Conservation (phyloP, 2,113 vertebrate species). For the Canis aureus region DNA sequence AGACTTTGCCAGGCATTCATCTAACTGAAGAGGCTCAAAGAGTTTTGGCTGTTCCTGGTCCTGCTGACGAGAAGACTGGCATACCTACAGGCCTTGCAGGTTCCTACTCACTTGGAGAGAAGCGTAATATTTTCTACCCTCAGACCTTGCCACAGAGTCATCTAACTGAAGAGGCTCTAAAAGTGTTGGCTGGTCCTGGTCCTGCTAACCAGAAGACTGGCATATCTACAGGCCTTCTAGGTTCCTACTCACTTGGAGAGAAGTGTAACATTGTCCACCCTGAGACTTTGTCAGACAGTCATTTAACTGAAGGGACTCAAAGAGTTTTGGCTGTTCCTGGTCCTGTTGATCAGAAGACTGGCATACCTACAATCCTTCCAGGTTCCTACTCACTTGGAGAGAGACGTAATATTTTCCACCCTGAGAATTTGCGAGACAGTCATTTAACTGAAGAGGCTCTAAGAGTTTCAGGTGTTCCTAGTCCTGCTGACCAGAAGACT, state of each 20-base stretch:
- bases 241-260: conserved; percentile 1
- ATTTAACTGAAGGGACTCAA: neutral
- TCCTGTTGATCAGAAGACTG: conserved; percentile 31
- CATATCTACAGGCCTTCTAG: neutral
- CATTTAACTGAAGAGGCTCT: neutral
- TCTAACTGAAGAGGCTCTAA: neutral
- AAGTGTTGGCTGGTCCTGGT: neutral
- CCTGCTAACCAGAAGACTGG: conserved; percentile 24
- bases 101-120: neutral
- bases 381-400: neutral
- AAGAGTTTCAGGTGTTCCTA: neutral
- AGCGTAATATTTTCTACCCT: neutral
- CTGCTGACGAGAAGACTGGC: neutral
- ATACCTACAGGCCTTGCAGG: neutral
- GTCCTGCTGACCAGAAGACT: neutral
- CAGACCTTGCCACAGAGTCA: neutral
- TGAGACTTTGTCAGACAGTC: neutral
- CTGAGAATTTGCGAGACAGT: neutral
- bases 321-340: neutral
- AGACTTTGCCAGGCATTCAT: neutral
- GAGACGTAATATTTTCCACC: conserved; percentile 8
- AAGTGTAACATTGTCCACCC: neutral
- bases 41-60: neutral
- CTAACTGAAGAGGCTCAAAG: conserved; percentile 16
- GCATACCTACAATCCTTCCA: neutral